phyloP scores from a whole-genome alignment of 2,888 invertebrate species.

The Mechanitis mazaeus region DNA sequence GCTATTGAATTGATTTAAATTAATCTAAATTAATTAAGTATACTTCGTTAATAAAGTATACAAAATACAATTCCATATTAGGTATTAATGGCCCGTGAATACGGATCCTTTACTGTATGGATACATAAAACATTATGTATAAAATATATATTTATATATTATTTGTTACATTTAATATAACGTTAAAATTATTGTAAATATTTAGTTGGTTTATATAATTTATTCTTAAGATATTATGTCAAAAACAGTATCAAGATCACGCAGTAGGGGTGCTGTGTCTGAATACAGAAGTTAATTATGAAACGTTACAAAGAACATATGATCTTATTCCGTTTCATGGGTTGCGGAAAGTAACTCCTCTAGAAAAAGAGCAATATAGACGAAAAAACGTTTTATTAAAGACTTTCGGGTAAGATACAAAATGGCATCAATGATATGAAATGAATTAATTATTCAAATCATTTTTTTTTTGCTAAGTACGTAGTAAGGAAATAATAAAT shows the following conservation, averaged over 20 bases:
- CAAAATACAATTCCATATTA: too few relatives aligned
- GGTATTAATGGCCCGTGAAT: too few relatives aligned
- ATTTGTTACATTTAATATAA: too few relatives aligned
- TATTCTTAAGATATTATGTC: neutral
- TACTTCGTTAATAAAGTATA: too few relatives aligned
- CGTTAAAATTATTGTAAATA: too few relatives aligned
- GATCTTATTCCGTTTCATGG: conserved; percentile 76
- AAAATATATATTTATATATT: too few relatives aligned
- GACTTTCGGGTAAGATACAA: conserved; percentile 47
- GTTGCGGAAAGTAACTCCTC: conserved; percentile 61
- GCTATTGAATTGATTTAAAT: too few relatives aligned
- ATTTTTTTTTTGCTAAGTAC: neutral
- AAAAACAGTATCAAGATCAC: conserved; percentile 41
- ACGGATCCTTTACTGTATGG: too few relatives aligned
- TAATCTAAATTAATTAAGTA: too few relatives aligned
- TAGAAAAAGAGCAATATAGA: conserved; percentile 51
- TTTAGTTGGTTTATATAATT: neutral
- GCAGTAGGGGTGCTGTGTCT: conserved; percentile 76
- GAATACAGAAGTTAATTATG: conserved; percentile 75
- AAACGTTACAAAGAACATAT: conserved; percentile 64
- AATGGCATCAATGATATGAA: neutral
- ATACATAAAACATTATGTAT: too few relatives aligned
- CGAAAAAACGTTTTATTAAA: conserved; percentile 44
- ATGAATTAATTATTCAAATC: too few relatives aligned
- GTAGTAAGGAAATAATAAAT: neutral